Base-by-base conservation (phyloP, 2,888 invertebrate genomes). In the Lordiphosa fenestrarum region DNA sequence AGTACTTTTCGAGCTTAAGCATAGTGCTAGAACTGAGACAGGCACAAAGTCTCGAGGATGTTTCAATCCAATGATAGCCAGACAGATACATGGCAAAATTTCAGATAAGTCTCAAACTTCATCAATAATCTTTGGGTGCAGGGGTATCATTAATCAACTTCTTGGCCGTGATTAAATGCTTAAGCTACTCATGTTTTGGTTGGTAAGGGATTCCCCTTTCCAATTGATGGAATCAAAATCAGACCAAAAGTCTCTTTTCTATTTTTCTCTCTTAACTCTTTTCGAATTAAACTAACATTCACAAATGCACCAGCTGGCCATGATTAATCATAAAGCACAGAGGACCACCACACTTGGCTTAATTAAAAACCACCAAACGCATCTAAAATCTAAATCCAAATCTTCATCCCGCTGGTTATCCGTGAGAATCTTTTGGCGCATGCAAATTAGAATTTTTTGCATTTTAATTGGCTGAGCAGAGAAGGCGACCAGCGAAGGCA, bases 381-480 rank as follows among this genome's bases (percentile, higher is more conserved):
- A 41, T 41, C 7, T 21, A 41, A 12, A 41, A 19, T 12, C 2
- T 10, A 35, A 19, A 6, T 12, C 19, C 33, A 15, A 36, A 35
- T 47, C 47, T 23, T 23, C 13, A 10, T 36, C 47, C 39, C 15
- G 44, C 58, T 39, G 51, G 30, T 62, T 60, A 60, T 62, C 63
- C 63, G 69, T 73, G 76, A 62, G 73, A 76, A 76, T 66, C 77
- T 12, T 19, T 10, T 62, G 69, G 59, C 64, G 65, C 69, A 81
- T 81, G 80, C 85, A 81, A 81, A 81, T 81, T 85, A 81, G 85
- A 85, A 30, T 76, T 81, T 33, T 25, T 13, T 42, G 6, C 12
- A 70, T 67, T 85, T 81, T 81, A 81, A 81, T 81, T 81, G 84
- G 25, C 25, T 7, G 25, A 25, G 25, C 25, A 25, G 6, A 6